Percentiles rank a stretch among this genome's conserved stretches.
These are phyloP conservation scores for Notocelia uddmanniana DNA, from an alignment of 2,888 invertebrate species.

Conservation along the genomic window DNA sequence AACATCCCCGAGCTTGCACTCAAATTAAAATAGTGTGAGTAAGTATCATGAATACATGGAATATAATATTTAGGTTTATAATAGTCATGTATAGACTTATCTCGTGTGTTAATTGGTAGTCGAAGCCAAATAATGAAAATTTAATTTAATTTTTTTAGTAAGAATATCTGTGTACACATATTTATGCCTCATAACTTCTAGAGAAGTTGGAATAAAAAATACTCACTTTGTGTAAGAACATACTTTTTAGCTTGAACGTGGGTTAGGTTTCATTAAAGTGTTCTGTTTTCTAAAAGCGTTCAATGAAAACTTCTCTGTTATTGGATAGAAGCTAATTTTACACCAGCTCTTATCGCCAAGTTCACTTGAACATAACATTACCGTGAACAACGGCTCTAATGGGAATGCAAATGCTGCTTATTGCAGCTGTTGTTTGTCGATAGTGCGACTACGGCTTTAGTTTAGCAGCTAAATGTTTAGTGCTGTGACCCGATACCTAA, in stretches of 20 bases:
- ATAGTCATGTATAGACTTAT: background rate
- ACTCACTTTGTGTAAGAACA: background rate
- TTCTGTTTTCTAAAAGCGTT: background rate
- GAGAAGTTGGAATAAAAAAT: background rate
- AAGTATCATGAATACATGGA: no score
- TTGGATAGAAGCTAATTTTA: constrained; percentile 27
- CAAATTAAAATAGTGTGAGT: no score
- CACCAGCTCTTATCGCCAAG: constrained; percentile 33
- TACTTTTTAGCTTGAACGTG: background rate
- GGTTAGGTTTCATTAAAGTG: background rate
- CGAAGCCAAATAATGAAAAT: background rate
- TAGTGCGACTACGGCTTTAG: constrained; percentile 45
- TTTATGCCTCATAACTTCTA: background rate
- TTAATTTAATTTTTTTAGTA: no score
- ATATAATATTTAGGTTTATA: background rate
- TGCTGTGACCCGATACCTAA: background rate
- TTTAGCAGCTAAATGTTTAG: constrained; percentile 33
- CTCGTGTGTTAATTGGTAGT: background rate
- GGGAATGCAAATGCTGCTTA: constrained; percentile 50
- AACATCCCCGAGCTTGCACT: no score
- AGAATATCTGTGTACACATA: no score
- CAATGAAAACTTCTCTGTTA: constrained; percentile 2
- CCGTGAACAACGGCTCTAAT: constrained; percentile 48
- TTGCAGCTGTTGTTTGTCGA: constrained; percentile 41
- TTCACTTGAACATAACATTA: constrained; percentile 42